These are phyloP conservation scores for Balanococcus diminutus DNA, from an alignment of 2,888 invertebrate species.

Conservation along the genomic window DNA sequence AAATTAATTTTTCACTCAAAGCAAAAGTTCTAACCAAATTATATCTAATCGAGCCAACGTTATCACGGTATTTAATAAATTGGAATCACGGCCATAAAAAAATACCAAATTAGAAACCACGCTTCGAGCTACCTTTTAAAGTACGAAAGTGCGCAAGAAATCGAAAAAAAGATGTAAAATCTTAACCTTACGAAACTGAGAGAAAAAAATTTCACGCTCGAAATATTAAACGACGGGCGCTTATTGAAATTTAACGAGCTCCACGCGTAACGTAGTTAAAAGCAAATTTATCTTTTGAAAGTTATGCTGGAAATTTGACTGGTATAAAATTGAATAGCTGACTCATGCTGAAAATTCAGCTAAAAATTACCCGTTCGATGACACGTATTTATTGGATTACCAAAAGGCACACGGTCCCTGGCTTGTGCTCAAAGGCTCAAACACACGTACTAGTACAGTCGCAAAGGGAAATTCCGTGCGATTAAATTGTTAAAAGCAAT, in stretches of 20 bases:
- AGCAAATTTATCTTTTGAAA: slow-evolving; percentile 14
- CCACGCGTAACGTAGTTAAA: slow-evolving; percentile 10
- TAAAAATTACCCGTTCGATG: background rate
- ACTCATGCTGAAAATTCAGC: too few species aligned
- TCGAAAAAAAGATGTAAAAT: background rate
- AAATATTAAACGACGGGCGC: background rate
- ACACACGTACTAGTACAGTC: too few species aligned
- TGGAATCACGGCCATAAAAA: too few species aligned
- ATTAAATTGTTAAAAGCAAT: too few species aligned
- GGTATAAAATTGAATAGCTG: too few species aligned
- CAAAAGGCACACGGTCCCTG: background rate
- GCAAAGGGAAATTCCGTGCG: too few species aligned
- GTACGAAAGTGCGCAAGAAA: background rate
- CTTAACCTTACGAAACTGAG: background rate
- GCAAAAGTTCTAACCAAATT: too few species aligned
- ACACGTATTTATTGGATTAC: background rate
- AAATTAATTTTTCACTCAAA: too few species aligned
- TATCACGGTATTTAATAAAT: too few species aligned
- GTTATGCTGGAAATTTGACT: background rate
- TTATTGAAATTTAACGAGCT: slow-evolving; percentile 17
- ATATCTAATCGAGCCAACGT: too few species aligned
- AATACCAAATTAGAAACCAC: background rate
- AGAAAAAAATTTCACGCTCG: slow-evolving; percentile 29
- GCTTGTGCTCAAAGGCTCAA: background rate
- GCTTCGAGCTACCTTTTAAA: background rate